Evolutionary conservation across 2,888 invertebrate genomes (phyloP).

Genomic region (Cryptus armator): DNA sequence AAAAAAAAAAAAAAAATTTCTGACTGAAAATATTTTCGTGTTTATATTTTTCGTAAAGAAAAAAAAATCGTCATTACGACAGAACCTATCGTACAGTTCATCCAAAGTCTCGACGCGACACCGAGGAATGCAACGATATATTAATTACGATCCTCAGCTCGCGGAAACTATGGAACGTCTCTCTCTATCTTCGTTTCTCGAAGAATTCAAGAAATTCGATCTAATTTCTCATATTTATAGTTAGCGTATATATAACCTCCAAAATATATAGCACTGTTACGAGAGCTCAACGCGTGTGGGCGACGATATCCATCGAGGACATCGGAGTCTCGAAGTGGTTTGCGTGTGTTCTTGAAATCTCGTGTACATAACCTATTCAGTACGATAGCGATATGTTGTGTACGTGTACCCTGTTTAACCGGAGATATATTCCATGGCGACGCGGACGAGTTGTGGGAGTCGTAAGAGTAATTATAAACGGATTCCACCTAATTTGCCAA

Average conservation of each 20-base stretch:
- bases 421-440: constrained; percentile 1
- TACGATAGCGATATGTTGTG: constrained; percentile 33
- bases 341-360: constrained; percentile 58
- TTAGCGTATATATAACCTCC: neutral
- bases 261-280: neutral
- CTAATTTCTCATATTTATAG: neutral
- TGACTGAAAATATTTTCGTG: too few relatives aligned
- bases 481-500: constrained; percentile 50
- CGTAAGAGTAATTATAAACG: constrained; percentile 50
- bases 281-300: constrained; percentile 6
- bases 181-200: neutral
- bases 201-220: constrained; percentile 24
- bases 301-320: constrained; percentile 60
- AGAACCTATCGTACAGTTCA: neutral
- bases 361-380: constrained; percentile 38
- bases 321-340: constrained; percentile 44
- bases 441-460: constrained; percentile 4
- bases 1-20: too few relatives aligned
- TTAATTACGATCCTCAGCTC: neutral
- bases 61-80: neutral
- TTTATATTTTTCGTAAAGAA: neutral
- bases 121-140: neutral
- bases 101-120: neutral
- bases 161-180: neutral
- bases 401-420: neutral